Evolutionary conservation across 2,888 invertebrate species (phyloP).

Genomic region (Agapostemon virescens): DNA sequence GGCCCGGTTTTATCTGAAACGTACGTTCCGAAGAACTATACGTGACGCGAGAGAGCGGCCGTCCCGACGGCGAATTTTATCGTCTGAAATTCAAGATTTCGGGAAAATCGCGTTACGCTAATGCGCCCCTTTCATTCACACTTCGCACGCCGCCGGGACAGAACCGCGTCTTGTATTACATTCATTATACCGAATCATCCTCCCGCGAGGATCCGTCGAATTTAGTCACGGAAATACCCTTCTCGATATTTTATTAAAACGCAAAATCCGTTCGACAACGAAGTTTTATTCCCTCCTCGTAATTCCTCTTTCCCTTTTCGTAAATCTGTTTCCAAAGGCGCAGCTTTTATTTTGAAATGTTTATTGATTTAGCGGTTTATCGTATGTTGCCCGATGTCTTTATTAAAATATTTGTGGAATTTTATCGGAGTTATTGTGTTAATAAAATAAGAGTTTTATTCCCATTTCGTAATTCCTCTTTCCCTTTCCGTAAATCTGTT

Average conservation of each 20-base stretch:
- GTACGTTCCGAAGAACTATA: slow-evolving; percentile 39
- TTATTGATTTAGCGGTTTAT: neutral
- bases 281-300: no score
- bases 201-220: neutral
- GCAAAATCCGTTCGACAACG: neutral
- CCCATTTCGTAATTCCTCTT: no score
- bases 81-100: slow-evolving; percentile 43
- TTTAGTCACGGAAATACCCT: neutral
- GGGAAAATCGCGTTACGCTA: slow-evolving; percentile 32
- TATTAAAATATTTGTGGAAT: no score
- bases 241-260: neutral
- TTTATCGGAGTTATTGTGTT: no score
- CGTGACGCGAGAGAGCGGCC: slow-evolving; percentile 32
- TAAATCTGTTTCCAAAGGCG: neutral
- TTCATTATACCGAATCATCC: neutral
- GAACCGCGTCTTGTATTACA: neutral
- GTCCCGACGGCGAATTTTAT: slow-evolving; percentile 26
- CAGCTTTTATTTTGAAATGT: neutral
- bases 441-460: no score
- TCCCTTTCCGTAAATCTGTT: no score
- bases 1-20: slow-evolving; percentile 44
- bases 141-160: neutral
- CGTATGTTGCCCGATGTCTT: no score
- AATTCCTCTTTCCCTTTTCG: neutral
- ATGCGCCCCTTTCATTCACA: slow-evolving; percentile 18